Conservation (phyloP, 1,140 invertebrate species). For the Laodelphax striatellus region DNA sequence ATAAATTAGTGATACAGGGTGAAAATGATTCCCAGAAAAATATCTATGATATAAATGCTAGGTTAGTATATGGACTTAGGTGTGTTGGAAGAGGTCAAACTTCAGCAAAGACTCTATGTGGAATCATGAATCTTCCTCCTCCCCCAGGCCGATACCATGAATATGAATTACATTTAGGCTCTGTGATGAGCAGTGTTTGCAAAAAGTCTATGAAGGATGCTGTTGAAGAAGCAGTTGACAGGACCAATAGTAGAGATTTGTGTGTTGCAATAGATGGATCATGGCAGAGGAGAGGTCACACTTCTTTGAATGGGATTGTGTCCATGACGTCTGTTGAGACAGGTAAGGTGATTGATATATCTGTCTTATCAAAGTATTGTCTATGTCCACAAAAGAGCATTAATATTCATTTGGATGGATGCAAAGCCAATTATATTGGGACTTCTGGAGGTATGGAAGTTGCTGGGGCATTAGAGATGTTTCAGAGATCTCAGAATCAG, state of each 20-base stretch:
- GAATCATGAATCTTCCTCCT: background rate
- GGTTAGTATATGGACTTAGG: background rate
- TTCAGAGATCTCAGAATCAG: conserved; percentile 6
- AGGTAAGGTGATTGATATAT: conserved; percentile 6
- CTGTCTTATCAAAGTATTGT: conserved; percentile 2
- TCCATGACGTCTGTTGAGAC: conserved; percentile 7
- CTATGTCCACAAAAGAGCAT: background rate
- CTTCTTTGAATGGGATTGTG: conserved; percentile 6
- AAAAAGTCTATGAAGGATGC: background rate
- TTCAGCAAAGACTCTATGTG: background rate
- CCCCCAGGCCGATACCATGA: background rate
- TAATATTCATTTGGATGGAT: background rate
- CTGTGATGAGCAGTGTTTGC: background rate
- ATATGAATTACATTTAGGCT: background rate
- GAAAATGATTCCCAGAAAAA: too few relatives aligned
- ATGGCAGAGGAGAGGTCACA: conserved; percentile 14
- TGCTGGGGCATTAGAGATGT: conserved; percentile 16
- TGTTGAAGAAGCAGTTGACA: background rate
- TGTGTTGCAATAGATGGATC: conserved; percentile 10
- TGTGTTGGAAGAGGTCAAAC: too few relatives aligned
- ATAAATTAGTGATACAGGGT: too few relatives aligned
- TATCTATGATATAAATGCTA: background rate
- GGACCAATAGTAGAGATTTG: background rate
- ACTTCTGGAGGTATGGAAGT: conserved; percentile 21
- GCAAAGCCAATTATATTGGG: conserved; percentile 16